These are phyloP conservation scores for Hylaeus anthracinus DNA, from an alignment of 1,140 invertebrate genomes.

Conservation along the genomic window DNA sequence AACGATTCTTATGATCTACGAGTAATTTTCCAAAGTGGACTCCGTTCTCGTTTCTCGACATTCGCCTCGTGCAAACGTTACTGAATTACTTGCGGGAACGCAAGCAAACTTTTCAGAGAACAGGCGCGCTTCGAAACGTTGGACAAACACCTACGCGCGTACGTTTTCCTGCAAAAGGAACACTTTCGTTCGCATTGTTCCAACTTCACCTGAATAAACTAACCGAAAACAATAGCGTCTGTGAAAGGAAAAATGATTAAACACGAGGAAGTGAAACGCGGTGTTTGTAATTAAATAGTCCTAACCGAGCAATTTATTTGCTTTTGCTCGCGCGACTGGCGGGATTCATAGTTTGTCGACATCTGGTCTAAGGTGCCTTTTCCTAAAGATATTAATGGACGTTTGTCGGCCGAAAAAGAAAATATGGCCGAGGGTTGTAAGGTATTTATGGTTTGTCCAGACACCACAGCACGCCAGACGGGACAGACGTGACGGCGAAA, in stretches of 20 bases:
- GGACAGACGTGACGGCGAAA: slow-evolving; percentile 28
- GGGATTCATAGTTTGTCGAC: no score
- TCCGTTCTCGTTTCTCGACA: slow-evolving; percentile 26
- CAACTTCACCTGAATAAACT: no score
- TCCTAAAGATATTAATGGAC: slow-evolving; percentile 13
- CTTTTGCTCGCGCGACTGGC: no score
- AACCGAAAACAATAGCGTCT: no score
- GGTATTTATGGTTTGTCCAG: slow-evolving; percentile 26
- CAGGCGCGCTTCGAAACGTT: slow-evolving; percentile 1
- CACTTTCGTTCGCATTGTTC: no score
- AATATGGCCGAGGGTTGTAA: background rate
- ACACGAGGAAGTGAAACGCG: no score
- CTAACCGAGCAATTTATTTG: no score
- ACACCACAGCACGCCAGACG: slow-evolving; percentile 3
- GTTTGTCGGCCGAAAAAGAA: slow-evolving; percentile 6
- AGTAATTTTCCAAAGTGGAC: slow-evolving; percentile 61
- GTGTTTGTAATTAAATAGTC: no score
- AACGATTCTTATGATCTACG: slow-evolving; percentile 53
- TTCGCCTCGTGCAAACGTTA: slow-evolving; percentile 5
- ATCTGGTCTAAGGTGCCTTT: no score
- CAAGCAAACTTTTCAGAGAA: slow-evolving; percentile 6
- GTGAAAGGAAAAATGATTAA: no score
- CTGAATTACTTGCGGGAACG: slow-evolving; percentile 2
- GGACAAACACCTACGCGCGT: slow-evolving; percentile 11
- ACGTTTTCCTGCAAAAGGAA: background rate